A percentile compares a stretch with the other conserved stretches of the same genome.
Evolutionary conservation across 2,797 vertebrate species (phyloP).

Genomic region (Sebastes aleutianus): DNA sequence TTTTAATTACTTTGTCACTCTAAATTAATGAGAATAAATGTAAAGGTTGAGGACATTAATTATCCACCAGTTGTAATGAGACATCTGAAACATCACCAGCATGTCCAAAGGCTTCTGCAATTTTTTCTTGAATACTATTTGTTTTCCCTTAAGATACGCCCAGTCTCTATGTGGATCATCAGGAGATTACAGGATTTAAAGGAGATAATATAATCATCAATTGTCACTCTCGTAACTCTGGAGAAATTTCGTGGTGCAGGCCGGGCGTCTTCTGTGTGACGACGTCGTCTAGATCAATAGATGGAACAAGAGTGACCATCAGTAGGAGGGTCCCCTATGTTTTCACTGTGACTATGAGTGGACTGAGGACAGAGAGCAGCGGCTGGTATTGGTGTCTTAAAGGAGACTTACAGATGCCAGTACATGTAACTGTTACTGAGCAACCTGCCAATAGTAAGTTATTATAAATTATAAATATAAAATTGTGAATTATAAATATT

Average conservation of each 20-base stretch:
- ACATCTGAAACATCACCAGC: not conserved
- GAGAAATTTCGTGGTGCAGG: too few species aligned
- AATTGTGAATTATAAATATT: not conserved
- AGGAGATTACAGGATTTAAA: not conserved
- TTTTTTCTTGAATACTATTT: too few species aligned
- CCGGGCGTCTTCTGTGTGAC: too few species aligned
- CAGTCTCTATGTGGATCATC: slow-evolving; percentile 25
- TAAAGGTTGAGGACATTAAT: too few species aligned
- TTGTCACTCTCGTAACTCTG: not conserved
- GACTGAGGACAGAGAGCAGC: not conserved
- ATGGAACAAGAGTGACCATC: not conserved
- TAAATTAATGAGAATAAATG: too few species aligned
- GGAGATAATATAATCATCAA: not conserved
- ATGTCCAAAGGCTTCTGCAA: not conserved
- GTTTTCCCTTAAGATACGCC: not conserved
- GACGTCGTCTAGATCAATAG: not conserved
- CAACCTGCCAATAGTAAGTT: slow-evolving; percentile 8
- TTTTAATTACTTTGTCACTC: too few species aligned
- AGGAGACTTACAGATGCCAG: slow-evolving; percentile 47
- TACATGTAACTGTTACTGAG: slow-evolving; percentile 15
- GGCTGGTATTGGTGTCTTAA: slow-evolving; percentile 48
- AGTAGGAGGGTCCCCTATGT: fast-evolving
- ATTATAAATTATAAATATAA: not conserved
- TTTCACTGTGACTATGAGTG: slow-evolving; percentile 49
- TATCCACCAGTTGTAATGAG: not conserved